phyloP scores from a whole-genome alignment of 2,797 vertebrate genomes.

The Gambusia yucatana region DNA sequence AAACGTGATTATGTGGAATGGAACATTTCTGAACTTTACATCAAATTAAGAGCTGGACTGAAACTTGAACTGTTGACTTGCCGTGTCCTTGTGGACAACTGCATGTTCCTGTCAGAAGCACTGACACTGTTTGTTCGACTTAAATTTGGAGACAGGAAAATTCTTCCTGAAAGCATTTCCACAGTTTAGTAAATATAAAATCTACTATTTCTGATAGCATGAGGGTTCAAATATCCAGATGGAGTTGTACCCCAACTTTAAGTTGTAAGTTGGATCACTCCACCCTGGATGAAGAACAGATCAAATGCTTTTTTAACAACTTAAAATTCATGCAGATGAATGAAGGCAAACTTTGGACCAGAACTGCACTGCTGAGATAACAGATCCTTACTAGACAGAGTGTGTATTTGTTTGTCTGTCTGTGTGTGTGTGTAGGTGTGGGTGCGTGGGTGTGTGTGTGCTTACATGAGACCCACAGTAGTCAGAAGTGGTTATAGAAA shows the following conservation, averaged over 20 bases:
- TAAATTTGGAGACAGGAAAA: background rate
- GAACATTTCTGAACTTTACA: too few species aligned
- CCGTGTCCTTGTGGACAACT: background rate
- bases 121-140: background rate
- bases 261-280: background rate
- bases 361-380: background rate
- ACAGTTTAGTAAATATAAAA: background rate
- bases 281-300: background rate
- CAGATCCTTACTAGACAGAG: background rate
- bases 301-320: background rate
- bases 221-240: background rate
- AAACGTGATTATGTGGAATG: too few species aligned
- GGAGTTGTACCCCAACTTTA: background rate
- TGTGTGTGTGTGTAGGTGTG: slow-evolving; percentile 80
- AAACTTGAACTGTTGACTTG: too few species aligned
- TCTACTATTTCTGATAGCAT: background rate
- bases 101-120: background rate
- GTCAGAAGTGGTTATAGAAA: slow-evolving; percentile 73
- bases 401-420: slow-evolving; percentile 19
- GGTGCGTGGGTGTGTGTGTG: slow-evolving; percentile 67
- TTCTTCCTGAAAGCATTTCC: background rate
- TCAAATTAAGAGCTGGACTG: too few species aligned
- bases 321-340: background rate
- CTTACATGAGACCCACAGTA: slow-evolving; percentile 55
- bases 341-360: background rate